Percentiles rank a stretch among this genome's conserved stretches.
Evolutionary conservation across 2,113 vertebrate species (phyloP).

Genomic region (Tachuris rubrigastra): DNA sequence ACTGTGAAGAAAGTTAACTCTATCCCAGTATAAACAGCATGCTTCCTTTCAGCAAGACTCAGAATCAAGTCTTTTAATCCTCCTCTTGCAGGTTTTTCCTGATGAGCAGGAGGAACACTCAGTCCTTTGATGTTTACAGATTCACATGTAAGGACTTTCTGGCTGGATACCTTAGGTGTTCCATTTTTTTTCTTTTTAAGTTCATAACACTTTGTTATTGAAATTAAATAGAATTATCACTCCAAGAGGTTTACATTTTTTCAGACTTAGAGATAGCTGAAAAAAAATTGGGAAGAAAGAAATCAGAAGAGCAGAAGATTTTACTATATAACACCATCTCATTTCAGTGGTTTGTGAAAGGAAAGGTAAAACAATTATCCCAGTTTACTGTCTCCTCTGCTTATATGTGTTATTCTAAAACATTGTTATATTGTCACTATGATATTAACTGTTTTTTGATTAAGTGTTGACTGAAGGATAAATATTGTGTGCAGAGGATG

Average conservation of each 20-base stretch:
- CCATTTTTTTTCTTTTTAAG: not conserved
- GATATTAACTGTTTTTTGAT: not conserved
- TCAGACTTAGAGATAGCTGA: not conserved
- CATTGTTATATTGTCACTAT: not conserved
- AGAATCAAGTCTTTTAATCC: not conserved
- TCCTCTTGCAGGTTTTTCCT: not conserved
- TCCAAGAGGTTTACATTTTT: not conserved
- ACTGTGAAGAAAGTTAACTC: not conserved
- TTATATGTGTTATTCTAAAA: not conserved
- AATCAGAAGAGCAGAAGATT: not conserved
- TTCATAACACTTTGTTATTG: not conserved
- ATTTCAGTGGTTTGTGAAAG: not conserved
- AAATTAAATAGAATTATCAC: not conserved
- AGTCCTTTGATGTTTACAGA: not conserved
- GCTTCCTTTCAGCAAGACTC: not conserved
- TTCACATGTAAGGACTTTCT: not conserved
- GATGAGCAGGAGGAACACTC: not conserved
- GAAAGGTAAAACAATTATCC: not conserved
- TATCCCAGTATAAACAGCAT: not conserved
- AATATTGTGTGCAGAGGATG: not conserved
- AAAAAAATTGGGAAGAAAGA: not conserved
- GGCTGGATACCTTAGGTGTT: not conserved
- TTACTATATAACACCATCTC: not conserved
- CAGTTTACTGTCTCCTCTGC: not conserved
- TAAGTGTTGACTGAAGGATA: not conserved